These are phyloP conservation scores for Standfussiana lucernea DNA, from an alignment of 2,888 invertebrate species.

Conservation along the genomic window DNA sequence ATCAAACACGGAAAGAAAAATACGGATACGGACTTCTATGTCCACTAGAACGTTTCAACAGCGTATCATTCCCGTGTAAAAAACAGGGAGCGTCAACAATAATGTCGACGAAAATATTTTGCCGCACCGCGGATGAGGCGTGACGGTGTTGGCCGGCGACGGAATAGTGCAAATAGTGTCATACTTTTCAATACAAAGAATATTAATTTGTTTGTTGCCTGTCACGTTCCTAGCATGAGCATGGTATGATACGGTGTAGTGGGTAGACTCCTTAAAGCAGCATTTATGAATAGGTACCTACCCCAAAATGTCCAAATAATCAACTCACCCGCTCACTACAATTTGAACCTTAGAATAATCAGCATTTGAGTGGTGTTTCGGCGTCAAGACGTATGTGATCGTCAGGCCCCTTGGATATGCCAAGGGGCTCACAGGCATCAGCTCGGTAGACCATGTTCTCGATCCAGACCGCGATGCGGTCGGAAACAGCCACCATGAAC, in stretches of 20 bases:
- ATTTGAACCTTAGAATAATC: conserved; percentile 19
- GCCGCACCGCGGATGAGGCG: neutral
- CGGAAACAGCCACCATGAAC: conserved; percentile 90
- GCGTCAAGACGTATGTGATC: conserved; percentile 84
- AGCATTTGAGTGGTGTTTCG: conserved; percentile 79
- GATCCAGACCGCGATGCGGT: conserved; percentile 89
- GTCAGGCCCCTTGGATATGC: conserved; percentile 70
- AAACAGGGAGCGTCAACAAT: neutral
- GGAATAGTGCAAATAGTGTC: neutral
- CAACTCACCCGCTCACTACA: conserved; percentile 42
- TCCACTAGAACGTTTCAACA: neutral
- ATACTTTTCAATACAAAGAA: neutral
- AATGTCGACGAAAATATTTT: neutral
- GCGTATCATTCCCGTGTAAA: neutral
- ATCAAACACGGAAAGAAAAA: neutral
- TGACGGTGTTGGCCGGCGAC: neutral
- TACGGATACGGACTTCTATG: neutral
- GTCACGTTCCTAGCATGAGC: neutral
- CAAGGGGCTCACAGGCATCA: conserved; percentile 80
- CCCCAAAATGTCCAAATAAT: neutral
- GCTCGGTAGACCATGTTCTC: conserved; percentile 88
- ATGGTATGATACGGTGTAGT: neutral
- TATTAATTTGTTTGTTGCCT: neutral
- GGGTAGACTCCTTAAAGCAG: neutral
- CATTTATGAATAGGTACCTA: neutral